Evolutionary conservation across 2,888 invertebrate species (phyloP), one percentile per base, ranked within the genome.

Genomic region (Desoria tigrina): DNA sequence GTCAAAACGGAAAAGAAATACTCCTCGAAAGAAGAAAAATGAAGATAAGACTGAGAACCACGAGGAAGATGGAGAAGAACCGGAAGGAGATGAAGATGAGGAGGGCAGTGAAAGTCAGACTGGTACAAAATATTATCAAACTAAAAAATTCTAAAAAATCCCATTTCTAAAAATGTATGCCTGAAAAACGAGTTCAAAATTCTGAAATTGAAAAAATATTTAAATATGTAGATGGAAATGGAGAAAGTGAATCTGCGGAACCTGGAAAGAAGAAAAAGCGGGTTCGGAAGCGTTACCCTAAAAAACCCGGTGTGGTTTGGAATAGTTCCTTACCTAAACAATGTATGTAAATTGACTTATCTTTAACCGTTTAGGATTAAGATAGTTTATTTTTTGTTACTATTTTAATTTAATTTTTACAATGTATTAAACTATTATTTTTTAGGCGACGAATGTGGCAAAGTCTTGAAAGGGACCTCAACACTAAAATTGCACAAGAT

Each of bases 391-490:
- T n/a, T n/a, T n/a, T n/a, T n/a, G n/a, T n/a, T n/a, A n/a, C n/a
- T n/a, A n/a, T n/a, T n/a, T n/a, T n/a, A n/a, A n/a, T n/a, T n/a
- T n/a, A n/a, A n/a, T n/a, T n/a, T n/a, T n/a, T n/a, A n/a, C n/a
- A n/a, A n/a, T n/a, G n/a, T n/a, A n/a, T n/a, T n/a, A n/a, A n/a
- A n/a, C n/a, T n/a, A n/a, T n/a, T n/a, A n/a, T n/a, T n/a, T n/a
- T n/a, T n/a, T n/a, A n/a, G n/a, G 65, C 54, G 65, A 51, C 32
- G 65, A 65, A 60, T 65, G 65, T 60, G 65, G 65, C 23, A 65
- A 65, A 65, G 53, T 65, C n/a, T 28, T 65, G 7, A 54, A 45
- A 28, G 63, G 63, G 4, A 49, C 53, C 2, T 61, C 61, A 0
- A 42, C 42, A 24, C 51, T 61, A 23, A 61, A 61, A 18, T 32